Base-by-base conservation (phyloP, 64 coral and sea anemone species). In the Actinia equina region DNA sequence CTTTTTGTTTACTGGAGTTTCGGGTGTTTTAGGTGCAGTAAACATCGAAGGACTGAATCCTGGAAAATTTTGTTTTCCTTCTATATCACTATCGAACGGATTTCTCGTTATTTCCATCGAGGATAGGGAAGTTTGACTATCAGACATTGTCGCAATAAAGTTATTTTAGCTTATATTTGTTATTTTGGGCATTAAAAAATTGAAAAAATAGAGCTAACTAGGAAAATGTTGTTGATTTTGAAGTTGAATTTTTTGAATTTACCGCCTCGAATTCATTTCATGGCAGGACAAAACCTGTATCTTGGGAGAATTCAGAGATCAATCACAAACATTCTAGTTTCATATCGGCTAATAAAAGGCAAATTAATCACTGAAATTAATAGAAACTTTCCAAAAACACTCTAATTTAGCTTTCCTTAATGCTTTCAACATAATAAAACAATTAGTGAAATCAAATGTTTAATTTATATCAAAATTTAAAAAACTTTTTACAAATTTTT, bases 1-100 rank as follows among this genome's bases (percentile, higher is more conserved):
- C 82, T 92, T 94, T 89, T 92, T 82, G 74, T 89, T 95, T 3
- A 55, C 88, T 6, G 97, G 97, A 2, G 97, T 99, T 55, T 87
- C 88, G 5, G 97, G 97, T 3, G 97, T 99, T 55, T 87, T 88
- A 88, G 92, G 93, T 7, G 91, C 89, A 2, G 26, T n/a, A 46
- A 99, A 99, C 85, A 99, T 99, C 3, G 97, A 98, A 82, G 96
- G 97, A 78, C 97, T 99, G n/a, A 95, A 95, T 2, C 90, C 90
- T 6, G 97, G 97, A 63, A 86, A 95, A 71, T 99, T 94, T 17
- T 90, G 44, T 42, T 90, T 93, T 17, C 92, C 93, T 87, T 92
- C 88, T 7, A 17, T 52, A 61, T 86, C 82, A 59, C 85, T 94
- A 64, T 98, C 95, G 82, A 98, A 98, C 16, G 95, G 95, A 94